Conservation (phyloP, 2,888 invertebrate species). For the Ochropleura plecta region DNA sequence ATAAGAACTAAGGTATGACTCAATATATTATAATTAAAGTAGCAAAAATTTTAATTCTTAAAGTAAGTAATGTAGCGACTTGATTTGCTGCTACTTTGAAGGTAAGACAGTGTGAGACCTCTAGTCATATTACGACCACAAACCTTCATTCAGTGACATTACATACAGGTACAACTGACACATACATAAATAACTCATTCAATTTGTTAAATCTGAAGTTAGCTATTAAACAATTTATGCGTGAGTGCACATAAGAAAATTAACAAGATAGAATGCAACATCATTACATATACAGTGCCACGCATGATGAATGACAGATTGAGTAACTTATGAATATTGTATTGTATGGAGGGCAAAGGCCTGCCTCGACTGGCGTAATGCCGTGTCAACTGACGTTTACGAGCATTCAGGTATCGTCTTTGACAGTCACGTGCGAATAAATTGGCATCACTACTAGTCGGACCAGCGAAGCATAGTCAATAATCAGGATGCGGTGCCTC, state of each 20-base stretch:
- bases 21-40: too few relatives aligned
- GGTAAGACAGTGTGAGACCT: not conserved
- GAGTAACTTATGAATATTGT: slow-evolving; percentile 54
- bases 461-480: not conserved
- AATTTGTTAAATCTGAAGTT: slow-evolving; percentile 49
- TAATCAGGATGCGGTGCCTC: too few relatives aligned
- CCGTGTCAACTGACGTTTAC: slow-evolving; percentile 20
- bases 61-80: too few relatives aligned
- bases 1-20: too few relatives aligned
- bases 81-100: too few relatives aligned
- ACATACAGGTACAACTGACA: slow-evolving; percentile 7
- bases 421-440: slow-evolving; percentile 18
- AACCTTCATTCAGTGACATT: not conserved
- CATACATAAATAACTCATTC: slow-evolving; percentile 42
- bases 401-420: slow-evolving; percentile 4
- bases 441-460: not conserved
- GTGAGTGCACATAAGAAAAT: slow-evolving; percentile 49
- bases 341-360: slow-evolving; percentile 39
- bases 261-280: slow-evolving; percentile 57
- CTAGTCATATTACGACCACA: not conserved
- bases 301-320: slow-evolving; percentile 51
- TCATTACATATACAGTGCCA: slow-evolving; percentile 52
- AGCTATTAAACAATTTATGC: slow-evolving; percentile 55
- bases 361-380: slow-evolving; percentile 21
- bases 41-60: too few relatives aligned